These are phyloP conservation scores for Plagodis pulveraria DNA, from an alignment of 2,888 invertebrate genomes.

Conservation along the genomic window DNA sequence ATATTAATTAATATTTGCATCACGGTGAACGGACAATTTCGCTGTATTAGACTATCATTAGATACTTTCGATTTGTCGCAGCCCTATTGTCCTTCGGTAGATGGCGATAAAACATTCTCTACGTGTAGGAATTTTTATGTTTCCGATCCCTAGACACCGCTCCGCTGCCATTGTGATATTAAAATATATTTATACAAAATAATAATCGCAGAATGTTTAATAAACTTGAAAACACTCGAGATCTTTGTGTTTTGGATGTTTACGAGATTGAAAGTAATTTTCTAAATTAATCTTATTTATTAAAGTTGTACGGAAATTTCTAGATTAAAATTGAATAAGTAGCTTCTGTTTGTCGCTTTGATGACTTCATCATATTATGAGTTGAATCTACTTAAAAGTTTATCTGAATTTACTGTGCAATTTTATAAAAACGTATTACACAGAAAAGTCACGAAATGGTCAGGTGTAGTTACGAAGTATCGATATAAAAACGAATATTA, in stretches of 20 bases:
- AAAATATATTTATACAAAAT: constrained; percentile 43
- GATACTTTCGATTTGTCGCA: constrained; percentile 65
- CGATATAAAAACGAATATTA: too few relatives aligned
- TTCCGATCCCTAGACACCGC: constrained; percentile 71
- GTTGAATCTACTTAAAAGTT: too few relatives aligned
- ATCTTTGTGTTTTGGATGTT: constrained; percentile 27
- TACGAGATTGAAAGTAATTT: constrained; percentile 15
- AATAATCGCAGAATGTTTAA: constrained; percentile 38
- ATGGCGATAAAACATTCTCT: constrained; percentile 72
- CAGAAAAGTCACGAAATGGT: too few relatives aligned
- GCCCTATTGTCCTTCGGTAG: constrained; percentile 77
- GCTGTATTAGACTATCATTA: constrained; percentile 48
- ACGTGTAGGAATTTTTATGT: constrained; percentile 83
- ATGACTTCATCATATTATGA: too few relatives aligned
- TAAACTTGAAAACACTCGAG: constrained; percentile 26
- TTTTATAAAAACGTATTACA: too few relatives aligned
- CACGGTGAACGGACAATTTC: constrained; percentile 32
- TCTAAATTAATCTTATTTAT: constrained; percentile 18
- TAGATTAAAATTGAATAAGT: constrained; percentile 10
- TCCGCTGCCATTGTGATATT: constrained; percentile 57
- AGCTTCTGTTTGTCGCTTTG: constrained; percentile 6
- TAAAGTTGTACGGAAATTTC: constrained; percentile 8
- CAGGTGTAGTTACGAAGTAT: too few relatives aligned
- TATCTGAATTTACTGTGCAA: too few relatives aligned
- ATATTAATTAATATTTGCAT: constrained; percentile 43